Conservation (phyloP, 2,113 vertebrate genomes). For the Nycticorax nycticorax region DNA sequence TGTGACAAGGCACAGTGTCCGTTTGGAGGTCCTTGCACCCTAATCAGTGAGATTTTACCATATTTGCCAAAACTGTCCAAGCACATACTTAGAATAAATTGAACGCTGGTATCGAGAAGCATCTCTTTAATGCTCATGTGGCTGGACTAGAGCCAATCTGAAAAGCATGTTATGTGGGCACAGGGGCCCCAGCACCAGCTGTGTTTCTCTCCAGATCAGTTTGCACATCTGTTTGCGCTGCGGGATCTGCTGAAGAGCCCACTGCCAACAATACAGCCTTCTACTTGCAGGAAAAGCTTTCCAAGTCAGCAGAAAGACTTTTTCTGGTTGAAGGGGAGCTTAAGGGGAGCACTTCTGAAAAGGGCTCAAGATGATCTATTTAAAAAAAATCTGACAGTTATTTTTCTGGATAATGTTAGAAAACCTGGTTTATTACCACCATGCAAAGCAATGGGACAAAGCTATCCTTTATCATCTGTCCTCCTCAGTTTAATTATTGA, state of each 20-base stretch:
- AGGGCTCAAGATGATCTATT: background rate
- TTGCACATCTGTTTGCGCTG: background rate
- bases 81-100: background rate
- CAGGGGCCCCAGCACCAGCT: background rate
- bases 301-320: background rate
- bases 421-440: background rate
- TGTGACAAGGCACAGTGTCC: background rate
- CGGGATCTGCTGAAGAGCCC: background rate
- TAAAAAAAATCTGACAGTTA: background rate
- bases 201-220: background rate
- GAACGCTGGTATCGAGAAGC: background rate
- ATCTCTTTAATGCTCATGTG: background rate
- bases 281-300: background rate
- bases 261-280: background rate
- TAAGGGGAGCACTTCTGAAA: background rate
- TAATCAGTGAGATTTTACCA: background rate
- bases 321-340: background rate
- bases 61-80: background rate
- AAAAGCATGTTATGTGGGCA: rapidly evolving
- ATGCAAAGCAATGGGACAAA: background rate
- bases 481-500: slow-evolving; percentile 41
- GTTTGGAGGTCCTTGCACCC: background rate
- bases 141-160: background rate
- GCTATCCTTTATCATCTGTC: background rate
- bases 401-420: background rate